A percentile compares a stretch with the other conserved stretches of the same genome.
phyloP scores from a whole-genome alignment of 2,888 invertebrate species.

The Sussaba pulchella region DNA sequence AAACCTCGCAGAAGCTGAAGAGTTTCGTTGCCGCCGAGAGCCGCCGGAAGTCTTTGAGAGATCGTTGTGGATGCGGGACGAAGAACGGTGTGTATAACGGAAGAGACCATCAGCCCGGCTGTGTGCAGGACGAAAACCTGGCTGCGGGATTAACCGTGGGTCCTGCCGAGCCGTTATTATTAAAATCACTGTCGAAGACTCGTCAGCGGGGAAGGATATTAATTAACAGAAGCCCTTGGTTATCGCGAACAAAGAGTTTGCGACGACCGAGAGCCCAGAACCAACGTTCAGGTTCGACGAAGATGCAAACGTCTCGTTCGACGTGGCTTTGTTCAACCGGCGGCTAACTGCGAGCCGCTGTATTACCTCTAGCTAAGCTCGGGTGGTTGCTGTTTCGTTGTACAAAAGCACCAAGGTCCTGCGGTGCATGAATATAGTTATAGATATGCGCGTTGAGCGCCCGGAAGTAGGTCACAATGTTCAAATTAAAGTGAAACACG shows the following conservation, averaged over 20 bases:
- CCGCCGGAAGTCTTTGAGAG: conserved; percentile 52
- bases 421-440: background rate
- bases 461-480: conserved; percentile 17
- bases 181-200: conserved; percentile 64
- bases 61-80: conserved; percentile 18
- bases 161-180: conserved; percentile 50
- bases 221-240: conserved; percentile 57
- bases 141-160: conserved; percentile 20
- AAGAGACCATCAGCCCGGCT: background rate
- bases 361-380: background rate
- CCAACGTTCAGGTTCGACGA: background rate
- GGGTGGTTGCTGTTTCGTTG: background rate
- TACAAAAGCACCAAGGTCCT: background rate
- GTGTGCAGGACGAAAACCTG: conserved; percentile 24
- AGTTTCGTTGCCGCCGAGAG: background rate
- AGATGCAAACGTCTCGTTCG: background rate
- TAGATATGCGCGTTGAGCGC: background rate
- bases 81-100: background rate
- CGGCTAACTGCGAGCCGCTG: background rate
- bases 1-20: background rate
- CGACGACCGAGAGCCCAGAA: background rate
- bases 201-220: conserved; percentile 59
- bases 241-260: conserved; percentile 58
- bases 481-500: background rate
- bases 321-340: conserved; percentile 29